Conservation (phyloP, 92 coral and sea anemone species). For the Phenganax marumi region DNA sequence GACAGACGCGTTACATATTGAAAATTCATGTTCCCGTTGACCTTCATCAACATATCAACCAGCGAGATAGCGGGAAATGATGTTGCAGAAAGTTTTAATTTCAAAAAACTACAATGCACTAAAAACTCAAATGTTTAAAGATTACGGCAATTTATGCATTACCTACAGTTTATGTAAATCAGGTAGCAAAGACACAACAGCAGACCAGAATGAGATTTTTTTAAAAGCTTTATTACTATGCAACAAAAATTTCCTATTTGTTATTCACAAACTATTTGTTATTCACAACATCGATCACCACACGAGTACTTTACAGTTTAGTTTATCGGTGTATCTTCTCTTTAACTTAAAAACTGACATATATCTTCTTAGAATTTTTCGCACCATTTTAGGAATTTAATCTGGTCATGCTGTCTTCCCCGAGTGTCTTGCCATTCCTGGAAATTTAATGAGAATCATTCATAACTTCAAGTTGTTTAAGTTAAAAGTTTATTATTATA, state of each 20-base stretch:
- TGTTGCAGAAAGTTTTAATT: too few species aligned
- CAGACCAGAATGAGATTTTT: slow-evolving; percentile 16
- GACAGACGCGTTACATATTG: too few species aligned
- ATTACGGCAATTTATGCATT: not conserved
- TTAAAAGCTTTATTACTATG: not conserved
- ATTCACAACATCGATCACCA: not conserved
- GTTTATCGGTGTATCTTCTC: not conserved
- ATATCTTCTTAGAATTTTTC: slow-evolving; percentile 14
- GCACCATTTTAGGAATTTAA: slow-evolving; percentile 16
- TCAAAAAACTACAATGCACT: too few species aligned
- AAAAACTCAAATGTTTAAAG: not conserved
- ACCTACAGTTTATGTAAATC: not conserved
- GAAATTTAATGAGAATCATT: slow-evolving; percentile 31
- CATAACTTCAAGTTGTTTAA: not conserved
- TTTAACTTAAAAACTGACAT: not conserved
- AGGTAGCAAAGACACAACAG: slow-evolving; percentile 30
- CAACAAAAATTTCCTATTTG: not conserved
- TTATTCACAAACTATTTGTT: not conserved
- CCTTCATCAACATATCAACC: too few species aligned
- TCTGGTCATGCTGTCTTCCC: slow-evolving; percentile 47
- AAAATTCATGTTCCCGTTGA: too few species aligned
- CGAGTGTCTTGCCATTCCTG: slow-evolving; percentile 39
- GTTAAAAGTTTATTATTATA: not conserved
- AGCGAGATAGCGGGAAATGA: too few species aligned
- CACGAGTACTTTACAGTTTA: not conserved